These are phyloP conservation scores for Sialia sialis DNA, from an alignment of 2,113 vertebrate species.

Conservation along the genomic window DNA sequence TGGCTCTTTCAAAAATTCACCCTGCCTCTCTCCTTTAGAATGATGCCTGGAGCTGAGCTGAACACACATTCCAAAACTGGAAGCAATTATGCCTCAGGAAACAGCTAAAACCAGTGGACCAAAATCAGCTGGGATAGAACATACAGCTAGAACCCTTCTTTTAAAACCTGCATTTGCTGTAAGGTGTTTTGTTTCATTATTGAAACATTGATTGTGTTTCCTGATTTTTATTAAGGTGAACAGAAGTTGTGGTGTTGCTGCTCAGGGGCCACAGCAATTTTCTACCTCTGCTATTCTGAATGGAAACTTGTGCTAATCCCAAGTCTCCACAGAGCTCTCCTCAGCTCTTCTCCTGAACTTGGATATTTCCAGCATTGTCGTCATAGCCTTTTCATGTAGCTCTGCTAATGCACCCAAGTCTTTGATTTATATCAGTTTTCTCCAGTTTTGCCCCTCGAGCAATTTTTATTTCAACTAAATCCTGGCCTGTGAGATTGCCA, in stretches of 20 bases:
- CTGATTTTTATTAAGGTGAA: not conserved
- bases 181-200: not conserved
- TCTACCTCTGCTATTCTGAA: not conserved
- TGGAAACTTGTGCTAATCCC: not conserved
- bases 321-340: not conserved
- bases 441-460: not conserved
- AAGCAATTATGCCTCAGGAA: not conserved
- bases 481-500: not conserved
- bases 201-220: not conserved
- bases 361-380: not conserved
- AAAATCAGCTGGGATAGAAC: not conserved
- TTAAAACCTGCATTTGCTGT: not conserved
- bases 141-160: not conserved
- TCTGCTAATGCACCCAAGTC: not conserved
- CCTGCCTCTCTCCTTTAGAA: not conserved
- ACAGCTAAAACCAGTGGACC: not conserved
- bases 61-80: conserved; percentile 11
- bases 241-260: not conserved
- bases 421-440: not conserved
- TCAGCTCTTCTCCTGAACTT: not conserved
- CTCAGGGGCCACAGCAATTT: not conserved
- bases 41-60: not conserved
- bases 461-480: not conserved
- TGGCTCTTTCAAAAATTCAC: not conserved
- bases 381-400: not conserved